Percentiles rank a stretch among this genome's conserved stretches.
Evolutionary conservation across 2,888 invertebrate genomes (phyloP).

Genomic region (Epirrhoe alternata): DNA sequence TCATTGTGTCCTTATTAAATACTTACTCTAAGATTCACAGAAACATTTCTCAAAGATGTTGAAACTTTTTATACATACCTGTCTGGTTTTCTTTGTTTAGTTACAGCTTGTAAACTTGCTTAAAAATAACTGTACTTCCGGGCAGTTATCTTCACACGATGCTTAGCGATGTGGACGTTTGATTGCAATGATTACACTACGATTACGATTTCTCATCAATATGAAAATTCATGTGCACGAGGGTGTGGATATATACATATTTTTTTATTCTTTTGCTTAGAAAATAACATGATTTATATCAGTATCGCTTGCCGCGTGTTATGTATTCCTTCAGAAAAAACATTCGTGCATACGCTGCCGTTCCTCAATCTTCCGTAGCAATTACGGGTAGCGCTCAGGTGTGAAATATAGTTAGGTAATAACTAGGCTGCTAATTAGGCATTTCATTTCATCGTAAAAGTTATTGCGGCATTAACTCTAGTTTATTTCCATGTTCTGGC

Average conservation of each 20-base stretch:
- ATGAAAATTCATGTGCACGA: conserved; percentile 21
- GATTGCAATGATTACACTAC: conserved; percentile 6
- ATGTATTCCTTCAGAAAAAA: conserved; percentile 26
- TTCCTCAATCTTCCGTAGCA: conserved; percentile 43
- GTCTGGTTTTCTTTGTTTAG: not conserved
- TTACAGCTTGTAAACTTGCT: conserved; percentile 13
- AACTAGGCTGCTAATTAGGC: conserved; percentile 54
- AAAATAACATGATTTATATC: conserved; percentile 33
- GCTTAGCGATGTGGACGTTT: conserved; percentile 11
- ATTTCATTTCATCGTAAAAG: conserved; percentile 54
- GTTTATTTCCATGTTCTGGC: conserved; percentile 46
- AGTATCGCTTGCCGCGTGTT: conserved; percentile 33
- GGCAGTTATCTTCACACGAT: conserved; percentile 27
- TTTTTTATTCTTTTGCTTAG: conserved; percentile 17
- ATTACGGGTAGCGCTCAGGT: conserved; percentile 52
- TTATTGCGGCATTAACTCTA: conserved; percentile 43
- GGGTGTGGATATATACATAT: conserved; percentile 23
- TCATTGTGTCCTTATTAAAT: not conserved
- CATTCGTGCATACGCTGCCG: conserved; percentile 32
- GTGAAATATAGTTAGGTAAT: conserved; percentile 56
- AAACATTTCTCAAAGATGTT: too few species aligned
- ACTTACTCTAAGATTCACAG: not conserved
- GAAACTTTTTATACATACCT: not conserved
- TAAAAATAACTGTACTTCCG: conserved; percentile 22
- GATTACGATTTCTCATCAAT: conserved; percentile 9